phyloP scores from a whole-genome alignment of 2,113 vertebrate genomes.

The Chionomys nivalis region DNA sequence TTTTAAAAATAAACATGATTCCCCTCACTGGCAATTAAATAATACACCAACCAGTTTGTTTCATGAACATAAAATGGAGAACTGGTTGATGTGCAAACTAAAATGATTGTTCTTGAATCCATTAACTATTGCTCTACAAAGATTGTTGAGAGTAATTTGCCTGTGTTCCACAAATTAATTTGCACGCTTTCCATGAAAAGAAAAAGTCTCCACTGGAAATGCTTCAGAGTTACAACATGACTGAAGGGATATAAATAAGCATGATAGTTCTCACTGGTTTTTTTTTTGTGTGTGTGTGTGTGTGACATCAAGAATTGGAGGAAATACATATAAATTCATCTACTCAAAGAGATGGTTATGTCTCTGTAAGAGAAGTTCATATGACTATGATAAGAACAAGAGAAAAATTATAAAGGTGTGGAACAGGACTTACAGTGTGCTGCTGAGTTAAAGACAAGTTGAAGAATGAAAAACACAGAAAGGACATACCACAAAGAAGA shows the following conservation, averaged over 20 bases:
- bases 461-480: neutral
- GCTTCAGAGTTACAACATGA: neutral
- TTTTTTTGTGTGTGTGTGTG: no score
- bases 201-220: neutral
- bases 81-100: neutral
- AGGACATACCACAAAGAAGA: neutral
- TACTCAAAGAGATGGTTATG: neutral
- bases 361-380: neutral
- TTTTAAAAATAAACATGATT: neutral
- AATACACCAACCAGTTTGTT: neutral
- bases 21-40: neutral
- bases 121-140: neutral
- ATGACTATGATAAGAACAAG: neutral
- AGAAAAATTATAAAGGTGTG: neutral
- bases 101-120: neutral
- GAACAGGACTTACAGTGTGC: neutral
- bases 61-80: neutral
- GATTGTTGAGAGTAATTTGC: neutral
- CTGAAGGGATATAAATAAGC: neutral
- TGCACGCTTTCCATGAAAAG: neutral
- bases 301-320: neutral
- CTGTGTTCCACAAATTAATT: constrained; percentile 21
- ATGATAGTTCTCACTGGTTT: neutral
- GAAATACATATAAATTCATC: neutral
- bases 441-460: neutral